A percentile compares a stretch with the other conserved stretches of the same genome.
These are phyloP conservation scores for Pangasius djambal DNA, from an alignment of 2,797 vertebrate genomes.

Conservation along the genomic window DNA sequence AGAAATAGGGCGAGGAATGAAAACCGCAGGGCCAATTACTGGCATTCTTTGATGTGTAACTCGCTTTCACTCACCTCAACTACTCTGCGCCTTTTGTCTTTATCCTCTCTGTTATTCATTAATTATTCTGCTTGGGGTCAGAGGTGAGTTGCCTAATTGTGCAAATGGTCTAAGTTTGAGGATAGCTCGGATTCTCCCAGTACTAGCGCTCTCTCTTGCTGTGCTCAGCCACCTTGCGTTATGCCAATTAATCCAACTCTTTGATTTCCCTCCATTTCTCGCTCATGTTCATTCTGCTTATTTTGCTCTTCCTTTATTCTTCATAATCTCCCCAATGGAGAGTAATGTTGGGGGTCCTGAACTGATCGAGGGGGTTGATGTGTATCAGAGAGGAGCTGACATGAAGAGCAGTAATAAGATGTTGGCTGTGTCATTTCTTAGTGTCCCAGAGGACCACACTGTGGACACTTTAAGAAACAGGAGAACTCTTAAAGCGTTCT, in stretches of 20 bases:
- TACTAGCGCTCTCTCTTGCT: conserved; percentile 90
- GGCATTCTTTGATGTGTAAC: conserved; percentile 99
- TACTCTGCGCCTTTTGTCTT: conserved; percentile 96
- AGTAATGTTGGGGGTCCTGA: conserved; percentile 57
- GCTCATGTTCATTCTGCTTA: conserved; percentile 67
- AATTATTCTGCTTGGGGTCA: conserved; percentile 98
- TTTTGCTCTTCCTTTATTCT: conserved; percentile 68
- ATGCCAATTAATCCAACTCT: conserved; percentile 97
- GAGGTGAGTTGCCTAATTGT: conserved; percentile 97
- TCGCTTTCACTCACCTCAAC: conserved; percentile 89
- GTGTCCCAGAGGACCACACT: background rate
- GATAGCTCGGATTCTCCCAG: conserved; percentile 90
- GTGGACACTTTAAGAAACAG: background rate
- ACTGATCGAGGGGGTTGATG: conserved; percentile 24
- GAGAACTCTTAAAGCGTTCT: background rate
- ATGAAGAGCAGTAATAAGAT: background rate
- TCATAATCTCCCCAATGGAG: conserved; percentile 72
- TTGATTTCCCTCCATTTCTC: conserved; percentile 78
- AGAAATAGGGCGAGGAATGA: conserved; percentile 99
- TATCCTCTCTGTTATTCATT: conserved; percentile 99
- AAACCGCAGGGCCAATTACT: conserved; percentile 99
- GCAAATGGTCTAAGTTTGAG: conserved; percentile 87
- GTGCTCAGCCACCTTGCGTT: conserved; percentile 94
- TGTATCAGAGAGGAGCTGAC: background rate
- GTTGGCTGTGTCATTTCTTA: conserved; percentile 1